Evolutionary conservation across 2,797 vertebrate species (phyloP), one percentile per base, ranked within the genome.

Genomic region (Sebastes goodei): DNA sequence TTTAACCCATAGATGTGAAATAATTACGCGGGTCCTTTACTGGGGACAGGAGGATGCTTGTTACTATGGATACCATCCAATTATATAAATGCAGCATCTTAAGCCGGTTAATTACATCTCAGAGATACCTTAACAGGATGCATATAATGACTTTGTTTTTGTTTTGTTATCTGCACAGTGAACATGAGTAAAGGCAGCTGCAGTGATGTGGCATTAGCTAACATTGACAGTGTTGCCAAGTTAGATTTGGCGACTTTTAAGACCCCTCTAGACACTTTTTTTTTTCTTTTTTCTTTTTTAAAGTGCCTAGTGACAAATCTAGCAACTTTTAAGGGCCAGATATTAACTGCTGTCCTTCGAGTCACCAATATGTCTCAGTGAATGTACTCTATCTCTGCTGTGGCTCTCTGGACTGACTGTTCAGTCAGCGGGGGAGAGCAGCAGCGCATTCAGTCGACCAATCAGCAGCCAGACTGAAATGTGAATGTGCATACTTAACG

Each of bases 31-130:
- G 27, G 52, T 69, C 10, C 20, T 64, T 33, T 29, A 49, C 30
- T 25, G 29, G 20, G 6, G 21, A 38, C 10, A n/a, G 14, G 29
- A 23, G 42, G 59, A 72, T 72, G 75, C 57, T 71, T 66, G 81
- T 86, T 86, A 55, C 62, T 77, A 71, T 83, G 76, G 82, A 86
- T 74, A 89, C 90, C 6, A 38, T 29, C 59, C 23, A 65, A 9
- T 3, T 11, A 56, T 35, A n/a, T 30, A 60, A 49, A 70, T 11
- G 11, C n/a, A 10, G 35, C 35, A 20, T 73, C 60, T 56, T 66
- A 64, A 53, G 23, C n/a, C 33, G 23, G 23, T 71, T 74, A 80
- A 73, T 82, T 76, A 38, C 53, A 60, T 35, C 49, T 53, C 67
- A 32, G 56, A 79, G 53, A 57, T 67, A 74, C 38, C 15, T 60